Evolutionary conservation across 2,888 invertebrate genomes (phyloP), one percentile per base, ranked within the genome.

Genomic region (Candidula unifasciata): DNA sequence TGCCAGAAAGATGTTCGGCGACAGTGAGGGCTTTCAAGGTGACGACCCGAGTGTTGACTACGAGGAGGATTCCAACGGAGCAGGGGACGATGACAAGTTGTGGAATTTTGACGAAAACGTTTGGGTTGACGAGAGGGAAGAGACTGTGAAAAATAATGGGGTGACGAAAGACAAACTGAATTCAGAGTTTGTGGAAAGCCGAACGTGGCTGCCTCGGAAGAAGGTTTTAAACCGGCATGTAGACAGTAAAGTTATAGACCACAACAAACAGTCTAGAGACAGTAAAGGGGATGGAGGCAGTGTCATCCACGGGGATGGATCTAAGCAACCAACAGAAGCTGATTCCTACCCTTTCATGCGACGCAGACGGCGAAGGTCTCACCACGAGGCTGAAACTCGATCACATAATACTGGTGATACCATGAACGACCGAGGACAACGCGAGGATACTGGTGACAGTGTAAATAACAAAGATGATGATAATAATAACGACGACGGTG

Each of bases 1-100:
- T 13, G 86, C 86, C 27, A 90, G 90, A 84, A 86, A 89, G 54
- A 21, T 27, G 37, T 30, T 74, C 18, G 57, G 35, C 8, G 77
- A 83, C n/a, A 37, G 0, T 3, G 24, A 71, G 3, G 79, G 69
- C 10, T 86, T 80, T 82, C 86, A 78, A 79, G 86, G 77, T 78
- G 87, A 80, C 74, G 86, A 85, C 30, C 85, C 86, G n/a, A 35
- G 80, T 21, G 78, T 83, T 33, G 57, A 66, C 16, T n/a, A 30
- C 27, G 57, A 16, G 13, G 24, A 37, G 35, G 77, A 69, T 44
- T 18, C n/a, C 54, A 24, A 21, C 21, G 57, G 35, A n/a, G 44
- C 52, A 2, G 71, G 68, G 30, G 69, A 77, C 6, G 78, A 35
- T 21, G n/a, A 16, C n/a, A 33, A 37, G 24, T 24, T 27, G 54